A percentile compares a stretch with the other conserved stretches of the same genome.
Conservation (phyloP, 2,888 invertebrate genomes). For the Pristionchus japonicus region DNA sequence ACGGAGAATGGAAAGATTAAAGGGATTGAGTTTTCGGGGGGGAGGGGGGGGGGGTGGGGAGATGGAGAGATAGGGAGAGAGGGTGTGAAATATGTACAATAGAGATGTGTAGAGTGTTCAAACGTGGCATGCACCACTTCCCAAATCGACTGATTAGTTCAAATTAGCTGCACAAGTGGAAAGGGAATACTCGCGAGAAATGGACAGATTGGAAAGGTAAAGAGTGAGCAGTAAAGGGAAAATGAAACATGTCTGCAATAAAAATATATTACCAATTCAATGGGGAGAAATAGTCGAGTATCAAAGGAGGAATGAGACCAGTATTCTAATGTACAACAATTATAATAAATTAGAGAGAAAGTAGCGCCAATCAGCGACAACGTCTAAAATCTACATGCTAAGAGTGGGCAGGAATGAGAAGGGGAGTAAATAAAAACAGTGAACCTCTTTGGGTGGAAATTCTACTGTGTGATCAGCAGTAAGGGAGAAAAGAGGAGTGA, state of each 20-base stretch:
- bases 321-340: slow-evolving; percentile 21
- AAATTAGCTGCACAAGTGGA: not conserved
- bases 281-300: slow-evolving; percentile 3
- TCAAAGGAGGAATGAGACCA: not conserved
- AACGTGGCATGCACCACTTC: slow-evolving; percentile 3
- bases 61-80: not conserved
- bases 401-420: not conserved
- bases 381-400: slow-evolving; percentile 22
- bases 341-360: slow-evolving; percentile 14
- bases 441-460: not conserved
- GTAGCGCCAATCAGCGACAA: not conserved
- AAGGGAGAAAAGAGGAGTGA: not conserved
- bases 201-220: slow-evolving; percentile 17
- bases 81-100: slow-evolving; percentile 20
- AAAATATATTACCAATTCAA: slow-evolving; percentile 25
- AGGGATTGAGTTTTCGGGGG: not conserved
- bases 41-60: not conserved
- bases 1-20: not conserved
- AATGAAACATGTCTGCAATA: not conserved
- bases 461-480: not conserved
- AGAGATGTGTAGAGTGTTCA: not conserved
- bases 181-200: slow-evolving; percentile 36
- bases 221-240: not conserved
- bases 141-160: slow-evolving; percentile 6
- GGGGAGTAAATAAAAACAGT: not conserved